phyloP scores from a whole-genome alignment of 2,888 invertebrate genomes.

The Euzetes globulus region DNA sequence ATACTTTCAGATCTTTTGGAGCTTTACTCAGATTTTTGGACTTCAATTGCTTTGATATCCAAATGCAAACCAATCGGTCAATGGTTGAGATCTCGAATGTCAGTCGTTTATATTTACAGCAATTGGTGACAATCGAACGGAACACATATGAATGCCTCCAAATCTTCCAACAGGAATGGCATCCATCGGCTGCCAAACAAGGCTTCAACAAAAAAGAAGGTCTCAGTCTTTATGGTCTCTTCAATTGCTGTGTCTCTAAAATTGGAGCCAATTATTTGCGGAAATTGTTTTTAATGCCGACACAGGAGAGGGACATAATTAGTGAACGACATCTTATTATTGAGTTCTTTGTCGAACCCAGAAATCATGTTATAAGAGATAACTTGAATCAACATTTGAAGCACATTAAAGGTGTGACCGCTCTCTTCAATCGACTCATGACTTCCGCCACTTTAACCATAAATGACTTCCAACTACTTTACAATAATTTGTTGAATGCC shows the following conservation, averaged over 20 bases:
- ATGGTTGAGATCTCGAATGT: slow-evolving; percentile 9
- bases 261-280: slow-evolving; percentile 60
- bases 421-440: slow-evolving; percentile 23
- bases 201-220: slow-evolving; percentile 61
- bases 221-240: slow-evolving; percentile 59
- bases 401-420: slow-evolving; percentile 15
- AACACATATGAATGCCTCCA: slow-evolving; percentile 55
- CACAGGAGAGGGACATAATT: slow-evolving; percentile 56
- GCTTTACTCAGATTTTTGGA: slow-evolving; percentile 32
- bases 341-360: slow-evolving; percentile 29
- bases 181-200: slow-evolving; percentile 66
- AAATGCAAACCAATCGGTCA: background rate
- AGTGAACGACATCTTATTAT: slow-evolving; percentile 53
- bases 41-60: background rate
- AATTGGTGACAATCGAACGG: slow-evolving; percentile 27
- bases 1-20: slow-evolving; percentile 31
- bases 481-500: slow-evolving; percentile 7
- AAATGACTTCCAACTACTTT: slow-evolving; percentile 18
- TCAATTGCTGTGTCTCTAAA: slow-evolving; percentile 52
- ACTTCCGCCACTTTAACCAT: background rate
- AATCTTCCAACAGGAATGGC: slow-evolving; percentile 63
- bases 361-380: background rate
- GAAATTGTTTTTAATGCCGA: slow-evolving; percentile 63
- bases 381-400: slow-evolving; percentile 8
- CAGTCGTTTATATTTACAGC: background rate